Evolutionary conservation across 2,113 vertebrate genomes (phyloP).

Genomic region (Bubo scandiacus): DNA sequence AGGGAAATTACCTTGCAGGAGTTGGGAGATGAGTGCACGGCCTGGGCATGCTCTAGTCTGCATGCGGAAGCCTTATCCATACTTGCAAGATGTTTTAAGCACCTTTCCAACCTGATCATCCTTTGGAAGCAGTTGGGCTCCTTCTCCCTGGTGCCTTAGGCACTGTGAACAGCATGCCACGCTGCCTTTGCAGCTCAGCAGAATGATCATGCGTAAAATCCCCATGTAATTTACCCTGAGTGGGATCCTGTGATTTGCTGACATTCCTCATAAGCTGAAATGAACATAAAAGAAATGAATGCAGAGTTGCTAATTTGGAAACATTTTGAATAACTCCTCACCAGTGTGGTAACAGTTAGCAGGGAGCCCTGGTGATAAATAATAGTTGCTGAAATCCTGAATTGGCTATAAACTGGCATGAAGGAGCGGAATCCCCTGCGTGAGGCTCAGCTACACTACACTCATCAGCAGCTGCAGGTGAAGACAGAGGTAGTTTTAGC

Average conservation of each 20-base stretch:
- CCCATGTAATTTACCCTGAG: conserved; percentile 57
- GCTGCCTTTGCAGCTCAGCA: conserved; percentile 14
- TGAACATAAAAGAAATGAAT: conserved; percentile 35
- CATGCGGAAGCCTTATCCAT: not conserved
- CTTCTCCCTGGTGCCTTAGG: conserved; percentile 9
- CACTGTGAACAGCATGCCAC: not conserved
- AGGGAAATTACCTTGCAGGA: not conserved
- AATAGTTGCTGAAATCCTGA: conserved; percentile 43
- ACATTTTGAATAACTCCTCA: conserved; percentile 39
- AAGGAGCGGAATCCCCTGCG: not conserved
- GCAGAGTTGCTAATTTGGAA: conserved; percentile 39
- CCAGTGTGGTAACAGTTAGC: not conserved
- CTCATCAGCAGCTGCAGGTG: not conserved
- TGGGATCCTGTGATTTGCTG: conserved; percentile 60
- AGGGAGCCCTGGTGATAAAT: conserved; percentile 56
- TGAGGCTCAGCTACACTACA: not conserved
- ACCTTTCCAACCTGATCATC: not conserved
- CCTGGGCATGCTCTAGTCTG: not conserved
- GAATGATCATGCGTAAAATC: conserved; percentile 38
- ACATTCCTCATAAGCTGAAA: conserved; percentile 47
- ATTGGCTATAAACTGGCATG: conserved; percentile 45
- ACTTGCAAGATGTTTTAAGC: not conserved
- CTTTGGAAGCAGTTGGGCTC: not conserved
- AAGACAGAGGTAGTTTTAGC: conserved; percentile 12
- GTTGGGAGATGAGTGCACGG: not conserved